phyloP scores from a whole-genome alignment of 2,113 vertebrate species.

The Mormoops blainvillei region DNA sequence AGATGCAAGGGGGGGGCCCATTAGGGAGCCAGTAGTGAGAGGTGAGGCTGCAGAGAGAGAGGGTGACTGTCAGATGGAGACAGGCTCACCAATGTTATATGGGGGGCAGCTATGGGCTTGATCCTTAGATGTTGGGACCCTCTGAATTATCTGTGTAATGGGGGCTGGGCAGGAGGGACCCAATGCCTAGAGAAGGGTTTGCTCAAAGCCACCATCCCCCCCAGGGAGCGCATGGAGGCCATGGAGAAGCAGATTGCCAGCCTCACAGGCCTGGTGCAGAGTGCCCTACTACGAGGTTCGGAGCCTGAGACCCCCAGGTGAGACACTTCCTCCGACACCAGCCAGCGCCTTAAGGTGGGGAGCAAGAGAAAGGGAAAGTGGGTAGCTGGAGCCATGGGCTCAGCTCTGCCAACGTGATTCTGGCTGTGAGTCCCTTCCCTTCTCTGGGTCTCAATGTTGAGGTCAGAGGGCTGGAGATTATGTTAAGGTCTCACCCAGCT shows the following conservation, averaged over 20 bases:
- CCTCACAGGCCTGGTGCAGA: constrained; percentile 96
- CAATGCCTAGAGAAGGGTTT: not conserved
- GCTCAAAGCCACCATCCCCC: not conserved
- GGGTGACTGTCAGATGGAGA: not conserved
- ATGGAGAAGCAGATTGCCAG: constrained; percentile 99
- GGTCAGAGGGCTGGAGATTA: not conserved
- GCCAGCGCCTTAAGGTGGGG: not conserved
- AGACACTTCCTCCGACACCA: not conserved
- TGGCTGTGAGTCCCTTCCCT: not conserved
- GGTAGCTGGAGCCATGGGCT: not conserved
- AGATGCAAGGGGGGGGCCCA: not conserved
- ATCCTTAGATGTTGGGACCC: not conserved
- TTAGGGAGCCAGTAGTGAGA: not conserved
- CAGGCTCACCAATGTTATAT: not conserved
- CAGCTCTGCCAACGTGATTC: not conserved
- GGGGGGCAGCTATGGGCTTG: not conserved
- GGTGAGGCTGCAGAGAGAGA: not conserved
- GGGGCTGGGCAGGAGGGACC: not conserved
- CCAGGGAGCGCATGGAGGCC: constrained; percentile 97
- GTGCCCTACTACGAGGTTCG: constrained; percentile 92
- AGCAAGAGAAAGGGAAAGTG: not conserved
- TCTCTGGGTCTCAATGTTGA: not conserved
- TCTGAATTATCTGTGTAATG: not conserved
- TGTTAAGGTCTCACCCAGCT: not conserved
- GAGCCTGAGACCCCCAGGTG: constrained; percentile 94